These are phyloP conservation scores for Drosophila crucigera DNA, from an alignment of 2,888 invertebrate species.

Conservation along the genomic window DNA sequence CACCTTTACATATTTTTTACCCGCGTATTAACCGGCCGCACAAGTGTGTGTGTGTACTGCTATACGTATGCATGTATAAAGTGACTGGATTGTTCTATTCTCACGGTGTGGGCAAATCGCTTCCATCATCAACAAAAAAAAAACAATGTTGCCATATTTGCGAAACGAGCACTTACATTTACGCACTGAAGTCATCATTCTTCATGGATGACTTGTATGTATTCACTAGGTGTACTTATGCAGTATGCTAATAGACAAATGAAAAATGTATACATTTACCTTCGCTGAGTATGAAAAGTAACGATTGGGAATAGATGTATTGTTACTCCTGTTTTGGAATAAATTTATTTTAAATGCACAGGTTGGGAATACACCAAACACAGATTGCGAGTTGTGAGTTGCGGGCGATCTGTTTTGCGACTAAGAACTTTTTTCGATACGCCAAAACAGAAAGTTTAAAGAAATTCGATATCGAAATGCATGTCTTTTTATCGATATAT, in stretches of 20 bases:
- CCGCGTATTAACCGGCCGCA: constrained; percentile 38
- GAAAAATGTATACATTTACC: constrained; percentile 35
- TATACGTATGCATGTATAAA: constrained; percentile 9
- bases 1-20: constrained; percentile 73
- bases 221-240: not conserved
- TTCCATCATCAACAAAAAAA: constrained; percentile 60
- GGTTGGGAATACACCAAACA: constrained; percentile 50
- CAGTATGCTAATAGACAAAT: not conserved
- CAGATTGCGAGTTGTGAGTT: constrained; percentile 29
- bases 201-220: not conserved
- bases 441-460: constrained; percentile 9
- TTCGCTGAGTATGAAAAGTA: constrained; percentile 32
- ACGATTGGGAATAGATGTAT: constrained; percentile 31
- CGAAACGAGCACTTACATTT: constrained; percentile 6
- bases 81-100: constrained; percentile 32
- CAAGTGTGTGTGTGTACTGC: constrained; percentile 19
- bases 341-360: constrained; percentile 67
- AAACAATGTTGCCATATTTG: constrained; percentile 12
- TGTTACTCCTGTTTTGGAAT: constrained; percentile 72
- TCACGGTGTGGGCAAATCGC: constrained; percentile 47
- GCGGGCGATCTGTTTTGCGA: constrained; percentile 60
- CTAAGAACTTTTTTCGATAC: constrained; percentile 43
- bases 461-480: constrained; percentile 13
- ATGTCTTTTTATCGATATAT: constrained; percentile 25
- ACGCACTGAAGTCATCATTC: constrained; percentile 4